Base-by-base conservation (phyloP, 2,113 vertebrate genomes). In the Eolophus roseicapilla region DNA sequence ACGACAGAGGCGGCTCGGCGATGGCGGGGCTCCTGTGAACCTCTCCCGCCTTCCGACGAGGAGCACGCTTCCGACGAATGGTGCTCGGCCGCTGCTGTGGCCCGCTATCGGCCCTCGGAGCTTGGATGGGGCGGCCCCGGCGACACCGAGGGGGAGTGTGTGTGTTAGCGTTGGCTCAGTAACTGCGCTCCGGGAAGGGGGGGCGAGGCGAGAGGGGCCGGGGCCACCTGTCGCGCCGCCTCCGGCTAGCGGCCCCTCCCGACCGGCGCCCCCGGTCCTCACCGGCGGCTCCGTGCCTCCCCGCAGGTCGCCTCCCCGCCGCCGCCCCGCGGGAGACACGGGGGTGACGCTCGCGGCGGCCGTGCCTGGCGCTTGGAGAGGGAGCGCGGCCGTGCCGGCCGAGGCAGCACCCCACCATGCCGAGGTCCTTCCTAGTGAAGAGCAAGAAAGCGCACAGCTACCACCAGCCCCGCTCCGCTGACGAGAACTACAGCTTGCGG, bases 391-490 rank as follows among this genome's bases (percentile, higher is more conserved):
- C 70, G 79, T 60, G 62, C 35, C 78, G 77, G 60, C 78, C 80
- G 74, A 76, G 93, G 11, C 73, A 88, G 75, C 69, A 39, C 87
- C 85, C 64, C 74, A 97, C 93, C 77, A 99, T 99, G 99, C 99
- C 99, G 65, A 98, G 99, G 74, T 99, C 99, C 25, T 99, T 99
- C 97, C 96, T 99, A 69, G 99, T 99, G 86, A 99, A 99, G 98
- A 99, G 99, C 94, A 99, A 99, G 97, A 98, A 99, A 94, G 99
- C 99, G 31, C 99, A 99, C 98, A 99, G 99, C 95, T 99, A 99
- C 98, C 99, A 99, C 96, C 98, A 99, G 94, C 99, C 98, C 33
- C 98, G 99, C 14, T 97, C 95, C 27, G 95, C 98, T 13, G 99
- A 99, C 93, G 98, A 99, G 57, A 98, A 99, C 94, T 98, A 97